Conservation (phyloP, 1,140 invertebrate genomes). For the Lineus longissimus region DNA sequence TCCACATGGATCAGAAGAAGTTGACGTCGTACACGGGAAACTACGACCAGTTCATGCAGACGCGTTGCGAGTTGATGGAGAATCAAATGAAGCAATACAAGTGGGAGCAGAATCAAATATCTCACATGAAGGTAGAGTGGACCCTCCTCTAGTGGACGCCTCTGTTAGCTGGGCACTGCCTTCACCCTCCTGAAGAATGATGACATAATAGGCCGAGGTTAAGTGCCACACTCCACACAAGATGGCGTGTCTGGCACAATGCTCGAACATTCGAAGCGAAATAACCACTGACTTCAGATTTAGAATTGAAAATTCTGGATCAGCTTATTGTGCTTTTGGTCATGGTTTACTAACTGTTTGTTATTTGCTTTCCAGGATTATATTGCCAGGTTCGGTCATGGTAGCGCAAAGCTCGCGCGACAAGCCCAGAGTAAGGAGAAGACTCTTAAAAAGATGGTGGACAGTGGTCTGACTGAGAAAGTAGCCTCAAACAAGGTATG, state of each 20-base stretch:
- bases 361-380: constrained; percentile 72
- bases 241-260: too few species aligned
- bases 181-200: constrained; percentile 7
- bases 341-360: background rate
- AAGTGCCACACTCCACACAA: background rate
- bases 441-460: constrained; percentile 98
- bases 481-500: constrained; percentile 77
- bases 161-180: background rate
- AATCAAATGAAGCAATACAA: constrained; percentile 99
- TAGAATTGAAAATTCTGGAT: background rate
- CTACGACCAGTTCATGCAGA: constrained; percentile 93
- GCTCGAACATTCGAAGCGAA: too few species aligned
- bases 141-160: background rate
- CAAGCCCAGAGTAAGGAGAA: constrained; percentile 99
- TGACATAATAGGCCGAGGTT: constrained; percentile 7
- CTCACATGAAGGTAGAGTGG: constrained; percentile 87
- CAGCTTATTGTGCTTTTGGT: too few species aligned
- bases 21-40: constrained; percentile 93
- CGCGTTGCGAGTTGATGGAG: constrained; percentile 88
- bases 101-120: constrained; percentile 99
- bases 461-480: constrained; percentile 92
- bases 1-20: constrained; percentile 90
- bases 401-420: constrained; percentile 93
- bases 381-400: constrained; percentile 98
- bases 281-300: background rate